phyloP scores from a whole-genome alignment of 2,888 invertebrate genomes.

The Antitype chi region DNA sequence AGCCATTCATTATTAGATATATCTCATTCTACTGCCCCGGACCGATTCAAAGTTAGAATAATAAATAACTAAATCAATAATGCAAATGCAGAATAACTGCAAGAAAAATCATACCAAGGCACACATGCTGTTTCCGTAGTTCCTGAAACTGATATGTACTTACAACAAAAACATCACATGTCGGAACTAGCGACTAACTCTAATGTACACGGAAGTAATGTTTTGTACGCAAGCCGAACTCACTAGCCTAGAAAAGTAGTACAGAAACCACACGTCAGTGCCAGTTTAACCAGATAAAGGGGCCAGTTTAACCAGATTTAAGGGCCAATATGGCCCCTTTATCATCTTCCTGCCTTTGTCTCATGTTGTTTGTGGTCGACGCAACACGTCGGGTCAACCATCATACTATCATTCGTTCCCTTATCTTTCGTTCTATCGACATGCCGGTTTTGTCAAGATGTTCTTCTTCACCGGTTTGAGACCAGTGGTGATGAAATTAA shows the following conservation, averaged over 20 bases:
- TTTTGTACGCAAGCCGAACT: constrained; percentile 31
- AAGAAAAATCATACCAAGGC: neutral
- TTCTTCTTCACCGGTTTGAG: no score
- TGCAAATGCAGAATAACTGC: neutral
- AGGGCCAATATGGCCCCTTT: no score
- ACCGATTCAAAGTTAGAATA: neutral
- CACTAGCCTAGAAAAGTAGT: constrained; percentile 39
- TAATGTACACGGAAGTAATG: constrained; percentile 37
- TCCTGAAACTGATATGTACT: neutral
- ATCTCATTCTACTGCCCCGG: neutral
- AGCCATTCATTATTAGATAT: neutral
- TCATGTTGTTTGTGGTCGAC: neutral
- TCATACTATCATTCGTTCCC: neutral
- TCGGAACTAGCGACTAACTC: constrained; percentile 24
- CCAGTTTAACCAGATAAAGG: neutral
- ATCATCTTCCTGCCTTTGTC: neutral
- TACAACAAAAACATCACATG: constrained; percentile 3
- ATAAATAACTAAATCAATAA: neutral
- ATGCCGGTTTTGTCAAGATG: no score
- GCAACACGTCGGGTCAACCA: neutral
- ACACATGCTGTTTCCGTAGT: neutral
- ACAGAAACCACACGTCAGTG: neutral
- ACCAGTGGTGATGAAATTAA: no score
- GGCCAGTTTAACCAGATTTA: neutral
- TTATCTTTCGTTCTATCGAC: no score